phyloP scores from a whole-genome alignment of 2,113 vertebrate genomes.

The Brienomyrus longianalis region DNA sequence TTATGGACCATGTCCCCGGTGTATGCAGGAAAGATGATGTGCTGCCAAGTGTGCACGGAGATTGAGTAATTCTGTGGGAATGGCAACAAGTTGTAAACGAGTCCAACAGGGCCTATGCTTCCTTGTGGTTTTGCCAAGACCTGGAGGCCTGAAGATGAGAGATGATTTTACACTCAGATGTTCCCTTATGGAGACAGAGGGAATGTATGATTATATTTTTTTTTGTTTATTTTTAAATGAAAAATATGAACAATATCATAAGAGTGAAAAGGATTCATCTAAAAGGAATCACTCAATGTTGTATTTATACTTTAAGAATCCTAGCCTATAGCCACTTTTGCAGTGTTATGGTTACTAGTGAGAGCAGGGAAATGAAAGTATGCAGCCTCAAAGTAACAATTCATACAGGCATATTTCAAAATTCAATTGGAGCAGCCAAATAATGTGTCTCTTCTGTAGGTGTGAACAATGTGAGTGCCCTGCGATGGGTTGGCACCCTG shows the following conservation, averaged over 20 bases:
- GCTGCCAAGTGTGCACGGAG: constrained; percentile 32
- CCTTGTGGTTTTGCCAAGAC: constrained; percentile 19
- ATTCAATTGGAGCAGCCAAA: background rate
- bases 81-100: constrained; percentile 25
- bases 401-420: background rate
- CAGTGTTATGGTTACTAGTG: background rate
- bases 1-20: constrained; percentile 39
- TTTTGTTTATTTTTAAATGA: background rate
- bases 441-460: background rate
- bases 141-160: constrained; percentile 14
- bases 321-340: background rate
- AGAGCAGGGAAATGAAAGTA: background rate
- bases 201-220: background rate
- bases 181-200: background rate
- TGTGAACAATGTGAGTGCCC: background rate
- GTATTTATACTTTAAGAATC: background rate
- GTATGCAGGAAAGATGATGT: constrained; percentile 32
- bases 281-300: background rate
- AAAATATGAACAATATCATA: background rate
- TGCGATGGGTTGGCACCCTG: background rate
- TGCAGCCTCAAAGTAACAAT: background rate
- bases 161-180: background rate
- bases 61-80: constrained; percentile 29
- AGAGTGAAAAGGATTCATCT: background rate
- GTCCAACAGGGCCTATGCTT: constrained; percentile 25